Conservation (phyloP, 2,888 invertebrate genomes). For the Mythimna lalbum region DNA sequence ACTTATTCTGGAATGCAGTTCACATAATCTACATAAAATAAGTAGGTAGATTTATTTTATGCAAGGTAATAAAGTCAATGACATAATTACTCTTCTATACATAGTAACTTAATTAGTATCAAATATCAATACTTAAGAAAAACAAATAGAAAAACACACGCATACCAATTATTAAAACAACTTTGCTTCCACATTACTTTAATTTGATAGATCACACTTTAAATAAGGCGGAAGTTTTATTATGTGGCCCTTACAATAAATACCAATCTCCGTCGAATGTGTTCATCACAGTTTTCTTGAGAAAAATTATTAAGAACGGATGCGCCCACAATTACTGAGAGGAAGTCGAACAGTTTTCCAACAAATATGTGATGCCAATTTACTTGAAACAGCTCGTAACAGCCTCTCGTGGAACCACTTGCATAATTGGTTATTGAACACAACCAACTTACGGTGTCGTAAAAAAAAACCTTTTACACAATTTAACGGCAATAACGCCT, state of each 20-base stretch:
- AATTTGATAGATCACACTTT: slow-evolving; percentile 42
- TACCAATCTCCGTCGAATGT: slow-evolving; percentile 51
- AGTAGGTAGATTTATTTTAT: not conserved
- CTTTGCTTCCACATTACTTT: slow-evolving; percentile 22
- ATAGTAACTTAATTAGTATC: slow-evolving; percentile 18
- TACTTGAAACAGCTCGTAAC: slow-evolving; percentile 51
- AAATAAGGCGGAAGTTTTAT: slow-evolving; percentile 40
- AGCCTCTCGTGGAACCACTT: slow-evolving; percentile 53
- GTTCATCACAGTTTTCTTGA: slow-evolving; percentile 57
- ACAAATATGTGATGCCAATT: slow-evolving; percentile 66
- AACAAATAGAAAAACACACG: not conserved
- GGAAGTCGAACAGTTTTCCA: slow-evolving; percentile 70
- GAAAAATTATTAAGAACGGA: slow-evolving; percentile 69
- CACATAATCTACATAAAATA: not conserved
- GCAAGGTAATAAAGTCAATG: slow-evolving; percentile 10
- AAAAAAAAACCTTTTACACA: slow-evolving; percentile 39
- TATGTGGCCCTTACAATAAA: slow-evolving; percentile 55
- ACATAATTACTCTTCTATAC: slow-evolving; percentile 22
- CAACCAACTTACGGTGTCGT: slow-evolving; percentile 42
- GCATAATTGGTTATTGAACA: slow-evolving; percentile 60
- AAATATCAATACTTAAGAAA: slow-evolving; percentile 17
- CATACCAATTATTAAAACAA: slow-evolving; percentile 15
- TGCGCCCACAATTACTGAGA: slow-evolving; percentile 75
- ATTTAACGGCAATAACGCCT: slow-evolving; percentile 42
- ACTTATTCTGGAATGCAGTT: not conserved